Evolutionary conservation across 2,113 vertebrate genomes (phyloP).

Genomic region (Orthonyx spaldingii): DNA sequence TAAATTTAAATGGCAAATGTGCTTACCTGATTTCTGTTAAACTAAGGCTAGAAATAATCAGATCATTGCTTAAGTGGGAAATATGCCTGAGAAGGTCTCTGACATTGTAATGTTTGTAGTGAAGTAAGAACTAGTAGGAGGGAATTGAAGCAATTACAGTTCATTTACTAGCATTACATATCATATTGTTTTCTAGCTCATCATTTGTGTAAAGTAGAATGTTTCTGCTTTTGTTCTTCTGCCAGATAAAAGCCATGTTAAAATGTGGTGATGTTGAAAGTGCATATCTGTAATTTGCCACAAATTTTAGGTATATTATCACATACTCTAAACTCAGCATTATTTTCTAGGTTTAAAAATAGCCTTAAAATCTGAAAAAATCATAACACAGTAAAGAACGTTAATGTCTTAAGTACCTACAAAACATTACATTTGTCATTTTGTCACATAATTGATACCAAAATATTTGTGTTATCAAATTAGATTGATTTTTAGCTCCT

Average conservation of each 20-base stretch:
- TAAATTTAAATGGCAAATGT: neutral
- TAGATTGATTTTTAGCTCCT: neutral
- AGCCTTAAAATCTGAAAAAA: neutral
- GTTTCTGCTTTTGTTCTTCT: neutral
- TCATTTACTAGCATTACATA: neutral
- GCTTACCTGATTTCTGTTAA: neutral
- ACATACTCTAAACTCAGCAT: neutral
- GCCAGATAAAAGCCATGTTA: neutral
- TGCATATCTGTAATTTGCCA: neutral
- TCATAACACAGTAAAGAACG: neutral
- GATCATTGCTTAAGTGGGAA: neutral
- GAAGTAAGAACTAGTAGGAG: neutral
- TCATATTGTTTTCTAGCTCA: neutral
- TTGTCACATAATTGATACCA: neutral
- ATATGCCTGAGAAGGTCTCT: neutral
- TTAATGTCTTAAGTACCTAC: neutral
- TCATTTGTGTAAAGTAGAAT: neutral
- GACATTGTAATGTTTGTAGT: neutral
- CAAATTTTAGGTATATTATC: neutral
- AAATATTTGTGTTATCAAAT: neutral
- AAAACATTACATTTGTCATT: neutral
- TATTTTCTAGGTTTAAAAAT: neutral
- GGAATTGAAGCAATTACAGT: neutral
- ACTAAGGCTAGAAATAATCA: neutral
- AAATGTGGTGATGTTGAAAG: neutral